These are phyloP conservation scores for Alexandromys fortis DNA, from an alignment of 2,113 vertebrate species.

Conservation along the genomic window DNA sequence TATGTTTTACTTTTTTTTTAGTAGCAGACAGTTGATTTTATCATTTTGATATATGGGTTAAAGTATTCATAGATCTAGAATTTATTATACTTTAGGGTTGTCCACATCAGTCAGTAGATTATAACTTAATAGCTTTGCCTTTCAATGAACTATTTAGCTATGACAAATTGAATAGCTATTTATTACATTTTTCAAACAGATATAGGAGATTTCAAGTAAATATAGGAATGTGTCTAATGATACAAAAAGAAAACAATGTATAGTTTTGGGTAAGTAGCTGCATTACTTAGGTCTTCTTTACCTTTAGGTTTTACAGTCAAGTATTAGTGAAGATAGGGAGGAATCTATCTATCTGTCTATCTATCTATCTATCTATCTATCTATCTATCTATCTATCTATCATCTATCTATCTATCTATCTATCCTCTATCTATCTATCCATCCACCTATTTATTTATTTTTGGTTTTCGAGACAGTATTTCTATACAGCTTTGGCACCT, in stretches of 20 bases:
- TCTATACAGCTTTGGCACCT: too few species aligned
- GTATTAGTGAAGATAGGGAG: background rate
- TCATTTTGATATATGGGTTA: background rate
- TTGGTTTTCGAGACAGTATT: too few species aligned
- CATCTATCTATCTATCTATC: too few species aligned
- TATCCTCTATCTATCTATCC: too few species aligned
- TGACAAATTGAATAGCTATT: constrained; percentile 11
- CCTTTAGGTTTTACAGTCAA: background rate
- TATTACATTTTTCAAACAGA: background rate
- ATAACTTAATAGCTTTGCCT: constrained; percentile 28
- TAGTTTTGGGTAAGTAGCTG: constrained; percentile 4
- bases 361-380: background rate
- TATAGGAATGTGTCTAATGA: background rate
- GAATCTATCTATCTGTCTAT: background rate
- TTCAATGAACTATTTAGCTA: background rate
- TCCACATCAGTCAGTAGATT: background rate
- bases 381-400: too few species aligned
- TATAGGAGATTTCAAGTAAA: background rate
- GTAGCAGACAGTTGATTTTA: constrained; percentile 22
- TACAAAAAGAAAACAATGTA: background rate
- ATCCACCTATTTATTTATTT: too few species aligned
- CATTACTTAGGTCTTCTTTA: background rate
- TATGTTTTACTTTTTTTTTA: constrained; percentile 24
- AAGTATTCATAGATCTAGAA: constrained; percentile 41
- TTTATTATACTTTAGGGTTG: constrained; percentile 7